Evolutionary conservation across 2,888 invertebrate species (phyloP), one percentile per base, ranked within the genome.

Genomic region (Aelia acuminata): DNA sequence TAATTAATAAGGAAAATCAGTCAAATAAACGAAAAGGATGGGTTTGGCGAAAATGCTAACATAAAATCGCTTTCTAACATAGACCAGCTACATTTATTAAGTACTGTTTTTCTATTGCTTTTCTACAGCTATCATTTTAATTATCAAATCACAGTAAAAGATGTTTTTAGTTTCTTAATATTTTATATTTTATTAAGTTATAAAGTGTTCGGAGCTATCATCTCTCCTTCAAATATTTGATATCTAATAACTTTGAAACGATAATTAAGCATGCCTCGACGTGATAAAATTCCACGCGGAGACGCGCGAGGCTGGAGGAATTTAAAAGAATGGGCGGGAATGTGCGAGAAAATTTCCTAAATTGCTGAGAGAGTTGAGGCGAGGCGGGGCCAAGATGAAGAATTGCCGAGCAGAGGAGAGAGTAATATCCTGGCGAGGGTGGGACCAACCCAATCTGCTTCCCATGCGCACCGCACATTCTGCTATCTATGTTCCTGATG

Each of bases 341-440:
- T 70, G 63, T 70, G 63, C 35, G 63, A 70, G 63, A 70, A 70
- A 70, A 70, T 70, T 70, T 70, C 63, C 63, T 70, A 70, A 70
- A 70, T 70, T 70, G 63, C 63, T 70, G 63, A 31, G 31, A 31
- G 26, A 26, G 26, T 1, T 15, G 31, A 7, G 31, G 18, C 18
- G 63, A 7, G 18, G 31, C 3, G 63, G 4, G 63, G 35, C 5
- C 35, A 70, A 70, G 63, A 70, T 70, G 63, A 70, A 70, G 63
- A 70, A 70, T 70, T 31, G 35, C 18, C 63, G 31, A 20, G 31
- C 15, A 70, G 35, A 35, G 63, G 35, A 35, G 63, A 70, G 63
- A 70, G 63, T 70, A 70, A 70, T 70, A 70, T 70, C 63, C 31
- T 4, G 5, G 18, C 3, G 57, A 7, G 63, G 31, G 31, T 70